Percentiles rank a stretch among this genome's conserved stretches.
Conservation (phyloP, 2,888 invertebrate genomes). For the Lasioglossum leucozonium region DNA sequence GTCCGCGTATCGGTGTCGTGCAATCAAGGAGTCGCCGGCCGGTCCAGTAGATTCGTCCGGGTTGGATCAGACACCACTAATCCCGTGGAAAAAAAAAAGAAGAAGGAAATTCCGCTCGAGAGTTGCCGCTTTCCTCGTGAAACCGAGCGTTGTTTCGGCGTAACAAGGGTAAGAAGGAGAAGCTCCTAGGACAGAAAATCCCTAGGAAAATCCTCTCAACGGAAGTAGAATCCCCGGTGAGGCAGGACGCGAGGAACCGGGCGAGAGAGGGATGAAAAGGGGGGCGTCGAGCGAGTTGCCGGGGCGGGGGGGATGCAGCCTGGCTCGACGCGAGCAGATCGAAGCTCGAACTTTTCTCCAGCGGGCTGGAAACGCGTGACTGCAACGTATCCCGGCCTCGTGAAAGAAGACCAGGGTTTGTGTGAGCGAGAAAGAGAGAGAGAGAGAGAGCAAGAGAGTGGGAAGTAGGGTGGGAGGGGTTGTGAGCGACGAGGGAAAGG, state of each 20-base stretch:
- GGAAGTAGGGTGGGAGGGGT: too few relatives aligned
- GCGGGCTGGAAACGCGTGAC: slow-evolving; percentile 25
- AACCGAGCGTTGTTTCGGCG: slow-evolving; percentile 13
- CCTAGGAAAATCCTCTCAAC: slow-evolving; percentile 15
- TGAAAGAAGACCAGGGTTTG: slow-evolving; percentile 15
- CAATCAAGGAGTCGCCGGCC: not conserved
- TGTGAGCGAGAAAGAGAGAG: too few relatives aligned
- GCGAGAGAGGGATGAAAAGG: not conserved
- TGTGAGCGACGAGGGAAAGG: slow-evolving; percentile 53
- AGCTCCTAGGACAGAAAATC: slow-evolving; percentile 28
- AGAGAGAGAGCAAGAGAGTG: too few relatives aligned
- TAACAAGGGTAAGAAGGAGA: not conserved
- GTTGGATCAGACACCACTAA: slow-evolving; percentile 4
- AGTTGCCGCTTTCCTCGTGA: slow-evolving; percentile 12
- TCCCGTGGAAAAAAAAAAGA: slow-evolving; percentile 1
- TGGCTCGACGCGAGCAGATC: slow-evolving; percentile 8
- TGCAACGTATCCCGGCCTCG: slow-evolving; percentile 22
- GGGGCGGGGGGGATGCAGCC: not conserved
- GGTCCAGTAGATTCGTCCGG: slow-evolving; percentile 4
- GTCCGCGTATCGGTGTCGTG: not conserved
- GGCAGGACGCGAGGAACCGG: not conserved
- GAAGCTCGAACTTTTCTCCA: slow-evolving; percentile 37
- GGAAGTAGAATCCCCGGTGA: slow-evolving; percentile 1
- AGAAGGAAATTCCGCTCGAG: slow-evolving; percentile 2
- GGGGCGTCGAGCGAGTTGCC: not conserved